phyloP scores from a whole-genome alignment of 2,797 vertebrate species.

The Chanos chanos region DNA sequence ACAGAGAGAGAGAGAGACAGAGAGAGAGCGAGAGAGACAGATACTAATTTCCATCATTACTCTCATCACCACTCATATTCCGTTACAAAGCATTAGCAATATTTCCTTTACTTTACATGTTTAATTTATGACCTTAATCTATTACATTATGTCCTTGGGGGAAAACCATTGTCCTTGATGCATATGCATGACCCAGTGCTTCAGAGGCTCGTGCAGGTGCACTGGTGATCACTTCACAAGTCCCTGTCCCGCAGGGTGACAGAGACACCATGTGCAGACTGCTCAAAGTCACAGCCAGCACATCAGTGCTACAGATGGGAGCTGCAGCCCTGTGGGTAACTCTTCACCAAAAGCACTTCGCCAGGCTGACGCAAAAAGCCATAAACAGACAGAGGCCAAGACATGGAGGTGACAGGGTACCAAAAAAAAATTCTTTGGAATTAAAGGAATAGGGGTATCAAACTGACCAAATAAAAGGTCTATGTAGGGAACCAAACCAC shows the following conservation, averaged over 20 bases:
- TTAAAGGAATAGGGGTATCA: no score
- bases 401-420: no score
- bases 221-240: slow-evolving; percentile 20
- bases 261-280: slow-evolving; percentile 15
- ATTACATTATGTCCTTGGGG: slow-evolving; percentile 39
- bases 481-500: no score
- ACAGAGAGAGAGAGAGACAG: no score
- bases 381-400: no score
- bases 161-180: slow-evolving; percentile 33
- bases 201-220: slow-evolving; percentile 30
- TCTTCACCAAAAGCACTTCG: background rate
- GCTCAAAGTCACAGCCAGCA: slow-evolving; percentile 1
- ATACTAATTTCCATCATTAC: slow-evolving; percentile 14
- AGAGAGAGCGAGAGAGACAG: no score
- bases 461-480: no score
- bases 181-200: slow-evolving; percentile 33
- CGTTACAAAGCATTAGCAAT: slow-evolving; percentile 9
- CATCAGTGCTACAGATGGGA: slow-evolving; percentile 8
- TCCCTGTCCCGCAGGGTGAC: background rate
- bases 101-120: slow-evolving; percentile 17
- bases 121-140: slow-evolving; percentile 38
- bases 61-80: background rate
- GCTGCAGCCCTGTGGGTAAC: background rate
- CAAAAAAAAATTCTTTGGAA: no score
- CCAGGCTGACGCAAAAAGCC: no score